Base-by-base conservation (phyloP, 2,797 vertebrate species). In the Prunella strophiata region DNA sequence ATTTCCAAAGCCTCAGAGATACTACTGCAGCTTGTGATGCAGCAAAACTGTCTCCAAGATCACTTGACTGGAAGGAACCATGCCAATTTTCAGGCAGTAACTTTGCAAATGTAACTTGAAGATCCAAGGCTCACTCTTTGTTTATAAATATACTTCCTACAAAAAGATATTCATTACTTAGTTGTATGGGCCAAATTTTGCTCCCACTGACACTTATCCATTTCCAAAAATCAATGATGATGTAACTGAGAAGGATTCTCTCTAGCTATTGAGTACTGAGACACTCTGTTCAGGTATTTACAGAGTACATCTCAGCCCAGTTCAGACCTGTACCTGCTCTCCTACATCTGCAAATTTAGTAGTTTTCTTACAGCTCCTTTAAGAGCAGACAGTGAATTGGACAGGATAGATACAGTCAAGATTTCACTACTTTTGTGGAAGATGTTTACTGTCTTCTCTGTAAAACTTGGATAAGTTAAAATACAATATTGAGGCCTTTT, bases 1-100 rank as follows among this genome's bases (percentile, higher is more conserved):
- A 81, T 94, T 98, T 97, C 97, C 96, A 97, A 96, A 96, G 75
- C 92, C 95, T 96, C 96, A 71, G 89, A 97, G 96, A 98, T 96
- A 97, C 90, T 94, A 95, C 67, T 97, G 97, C 96, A 96, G 90
- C 67, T 73, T 94, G 92, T 79, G 93, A 97, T 96, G 91, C 79
- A 88, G 79, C 68, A 91, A 36, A 90, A 88, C 83, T 57, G 76
- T 48, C 47, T 57, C 92, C 90, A 52, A 78, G 70, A 73, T 68
- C 82, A 85, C 82, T 30, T 19, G 43, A 45, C 80, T 88, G 70
- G 73, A 94, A 96, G 96, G 88, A 96, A 89, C 55, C 50, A 47
- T 51, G 95, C 95, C 96, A 96, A 95, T 91, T 96, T 89, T 92
- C 92, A 97, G 87, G 89, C 91, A 90, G 84, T 10, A 94, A 93